Evolutionary conservation across 53 echinoderm and acorn worm genomes (phyloP).

Genomic region (Henricia sp.): DNA sequence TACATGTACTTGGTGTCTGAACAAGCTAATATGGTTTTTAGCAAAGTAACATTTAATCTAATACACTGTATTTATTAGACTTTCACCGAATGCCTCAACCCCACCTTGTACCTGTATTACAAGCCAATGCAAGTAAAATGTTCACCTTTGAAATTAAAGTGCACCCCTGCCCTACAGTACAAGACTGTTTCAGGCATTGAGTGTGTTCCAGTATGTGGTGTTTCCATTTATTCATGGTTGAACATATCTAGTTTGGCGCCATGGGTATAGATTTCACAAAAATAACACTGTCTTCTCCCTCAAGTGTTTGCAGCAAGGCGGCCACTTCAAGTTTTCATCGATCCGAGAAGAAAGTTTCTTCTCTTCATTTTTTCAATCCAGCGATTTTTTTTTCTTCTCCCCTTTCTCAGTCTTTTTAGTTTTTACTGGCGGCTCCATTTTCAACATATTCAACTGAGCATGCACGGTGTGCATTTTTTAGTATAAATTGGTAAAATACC

Average conservation of each 20-base stretch:
- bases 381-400: background rate
- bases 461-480: background rate
- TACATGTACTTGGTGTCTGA: too few relatives aligned
- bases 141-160: too few relatives aligned
- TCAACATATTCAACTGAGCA: background rate
- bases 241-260: constrained; percentile 48
- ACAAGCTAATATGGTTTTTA: too few relatives aligned
- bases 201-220: too few relatives aligned
- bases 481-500: background rate
- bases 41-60: too few relatives aligned
- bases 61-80: too few relatives aligned
- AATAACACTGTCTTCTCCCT: constrained; percentile 44
- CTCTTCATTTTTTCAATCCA: background rate
- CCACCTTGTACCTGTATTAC: too few relatives aligned
- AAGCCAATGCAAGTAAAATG: too few relatives aligned
- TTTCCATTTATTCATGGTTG: constrained; percentile 41
- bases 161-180: too few relatives aligned
- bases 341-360: constrained; percentile 26
- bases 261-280: constrained; percentile 53
- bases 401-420: background rate
- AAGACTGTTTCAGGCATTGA: too few relatives aligned
- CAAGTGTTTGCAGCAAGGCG: constrained; percentile 32
- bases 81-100: too few relatives aligned
- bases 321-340: background rate
- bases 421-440: too few relatives aligned